Conservation (phyloP, 2,797 vertebrate genomes). For the Remorina albescens region DNA sequence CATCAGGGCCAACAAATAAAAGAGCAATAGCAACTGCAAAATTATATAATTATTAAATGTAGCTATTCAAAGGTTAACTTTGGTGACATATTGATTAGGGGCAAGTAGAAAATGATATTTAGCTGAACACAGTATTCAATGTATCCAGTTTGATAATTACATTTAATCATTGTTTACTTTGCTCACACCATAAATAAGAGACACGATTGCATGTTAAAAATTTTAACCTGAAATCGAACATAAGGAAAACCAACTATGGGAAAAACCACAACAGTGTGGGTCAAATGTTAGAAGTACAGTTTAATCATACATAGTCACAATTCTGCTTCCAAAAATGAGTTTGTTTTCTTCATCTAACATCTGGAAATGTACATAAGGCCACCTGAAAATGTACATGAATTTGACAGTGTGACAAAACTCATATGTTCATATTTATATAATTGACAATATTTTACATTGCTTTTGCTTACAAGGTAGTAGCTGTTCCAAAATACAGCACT, state of each 20-base stretch:
- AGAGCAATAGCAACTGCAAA: too few relatives aligned
- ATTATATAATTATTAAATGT: too few relatives aligned
- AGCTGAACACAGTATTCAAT: too few relatives aligned
- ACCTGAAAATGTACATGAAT: slow-evolving; percentile 99
- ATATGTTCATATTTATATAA: slow-evolving; percentile 99
- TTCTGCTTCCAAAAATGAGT: slow-evolving; percentile 96
- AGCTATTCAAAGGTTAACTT: too few relatives aligned
- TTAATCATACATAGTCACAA: slow-evolving; percentile 99
- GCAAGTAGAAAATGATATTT: too few relatives aligned
- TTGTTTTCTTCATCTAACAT: slow-evolving; percentile 88
- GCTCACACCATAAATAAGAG: too few relatives aligned
- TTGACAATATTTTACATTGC: slow-evolving; percentile 99
- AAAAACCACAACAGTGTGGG: slow-evolving; percentile 54
- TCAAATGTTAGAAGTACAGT: slow-evolving; percentile 99
- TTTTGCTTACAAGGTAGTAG: slow-evolving; percentile 94
- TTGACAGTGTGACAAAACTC: slow-evolving; percentile 98
- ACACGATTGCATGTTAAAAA: too few relatives aligned
- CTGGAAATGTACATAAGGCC: slow-evolving; percentile 99
- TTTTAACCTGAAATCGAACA: too few relatives aligned
- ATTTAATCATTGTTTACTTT: not conserved
- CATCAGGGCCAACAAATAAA: too few relatives aligned
- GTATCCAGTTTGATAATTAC: not conserved
- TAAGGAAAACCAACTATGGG: too few relatives aligned
- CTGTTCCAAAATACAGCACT: slow-evolving; percentile 99
- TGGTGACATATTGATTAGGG: too few relatives aligned